Conservation (phyloP, 1,140 invertebrate genomes). For the Drosophila fuyamai region DNA sequence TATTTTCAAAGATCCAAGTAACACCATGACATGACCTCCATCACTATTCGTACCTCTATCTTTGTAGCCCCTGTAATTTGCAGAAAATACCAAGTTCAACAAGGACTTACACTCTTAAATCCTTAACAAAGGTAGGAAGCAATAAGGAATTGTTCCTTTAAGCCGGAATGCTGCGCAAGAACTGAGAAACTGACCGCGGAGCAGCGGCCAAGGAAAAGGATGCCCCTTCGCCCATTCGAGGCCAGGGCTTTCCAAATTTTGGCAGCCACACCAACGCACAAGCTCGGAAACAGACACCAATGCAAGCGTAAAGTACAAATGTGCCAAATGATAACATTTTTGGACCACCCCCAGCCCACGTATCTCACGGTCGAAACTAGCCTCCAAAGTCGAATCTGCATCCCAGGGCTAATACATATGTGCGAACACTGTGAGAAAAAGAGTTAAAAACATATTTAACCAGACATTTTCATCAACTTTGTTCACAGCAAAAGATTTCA, state of each 20-base stretch:
- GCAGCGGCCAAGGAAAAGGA: slow-evolving; percentile 26
- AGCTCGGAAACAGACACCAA: slow-evolving; percentile 1
- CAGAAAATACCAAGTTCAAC: background rate
- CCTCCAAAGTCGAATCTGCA: slow-evolving; percentile 37
- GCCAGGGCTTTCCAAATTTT: slow-evolving; percentile 9
- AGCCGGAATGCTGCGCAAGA: slow-evolving; percentile 17
- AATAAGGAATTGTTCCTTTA: slow-evolving; percentile 22
- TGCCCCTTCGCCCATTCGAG: background rate
- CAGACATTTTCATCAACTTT: too few species aligned
- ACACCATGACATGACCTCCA: too few species aligned
- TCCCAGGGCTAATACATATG: slow-evolving; percentile 26
- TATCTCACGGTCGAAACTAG: background rate
- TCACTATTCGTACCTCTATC: too few species aligned
- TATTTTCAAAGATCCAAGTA: too few species aligned
- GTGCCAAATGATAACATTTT: slow-evolving; percentile 77
- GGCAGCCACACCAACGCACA: slow-evolving; percentile 6
- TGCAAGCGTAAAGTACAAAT: slow-evolving; percentile 64
- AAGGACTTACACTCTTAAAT: slow-evolving; percentile 17
- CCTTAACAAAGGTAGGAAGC: slow-evolving; percentile 6
- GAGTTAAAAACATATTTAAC: too few species aligned
- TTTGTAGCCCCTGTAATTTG: background rate
- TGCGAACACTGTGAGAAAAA: slow-evolving; percentile 13
- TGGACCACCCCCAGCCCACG: slow-evolving; percentile 4
- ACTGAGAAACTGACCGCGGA: slow-evolving; percentile 20
- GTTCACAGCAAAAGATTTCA: too few species aligned